Base-by-base conservation (phyloP, 1,140 invertebrate genomes). In the Rhagoletis zephyria region DNA sequence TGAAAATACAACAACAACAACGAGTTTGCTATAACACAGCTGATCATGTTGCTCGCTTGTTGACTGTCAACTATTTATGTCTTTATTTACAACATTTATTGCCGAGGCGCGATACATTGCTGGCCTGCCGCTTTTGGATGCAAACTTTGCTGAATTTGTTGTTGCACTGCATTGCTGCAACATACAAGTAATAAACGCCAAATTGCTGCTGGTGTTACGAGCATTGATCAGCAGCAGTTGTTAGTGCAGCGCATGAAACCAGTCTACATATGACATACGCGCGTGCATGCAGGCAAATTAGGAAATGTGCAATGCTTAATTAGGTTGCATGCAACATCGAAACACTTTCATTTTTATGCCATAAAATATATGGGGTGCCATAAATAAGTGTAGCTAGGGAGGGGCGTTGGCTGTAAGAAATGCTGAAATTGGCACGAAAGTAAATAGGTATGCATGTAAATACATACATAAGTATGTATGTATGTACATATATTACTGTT, bases 81-180 rank as follows among this genome's bases (percentile, higher is more conserved):
- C 74, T 81, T n/a, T 81, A 81, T 81, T 81, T 81, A n/a, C 48
- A 56, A 81, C 74, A 56, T 81, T 81, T 81, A 19, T 81, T 56
- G 74, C 74, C 48, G 6, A 1, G 67, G 16, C 42, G 16, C 42
- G 42, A 45, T 10, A 56, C 51, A 56, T 56, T 74, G 12, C 10
- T 7, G 1, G 30, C 45, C 3, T 48, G 14, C 67, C 42, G 42
- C 12, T 7, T 48, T 74, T 45, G 19, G 67, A 5, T 4, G 67
- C 42, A 10, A 16, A 14, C 67, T 14, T 4, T 63, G 61, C 51
- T 10, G 5, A 10, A 56, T 63, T 63, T 63, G 16, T 63, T 63
- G 4, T 63, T 3, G 61, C 16, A 14, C 0, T 63, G 61, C 61
- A 12, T 63, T 63, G 61, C 14, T 74, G 67, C 42, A 48, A 14